Conservation (phyloP, 2,113 vertebrate species). For the rabbit (Oryctolagus cuniculus) region mOryCun1.1 NC_091445.1:77621501-77622000, state of each 20-base stretch:
- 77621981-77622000: constrained; percentile 14
- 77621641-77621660: constrained; percentile 97
- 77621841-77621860: constrained; percentile 22
- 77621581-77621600: constrained; percentile 25
- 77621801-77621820: neutral
- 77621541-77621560: neutral
- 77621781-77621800: neutral
- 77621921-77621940: constrained; percentile 4
- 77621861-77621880: neutral
- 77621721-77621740: constrained; percentile 97
- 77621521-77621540: neutral
- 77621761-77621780: constrained; percentile 64
- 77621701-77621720: constrained; percentile 98
- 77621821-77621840: neutral
- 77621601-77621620: constrained; percentile 92
- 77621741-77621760: constrained; percentile 93
- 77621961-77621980: constrained; percentile 16
- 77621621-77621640: constrained; percentile 99
- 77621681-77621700: constrained; percentile 90
- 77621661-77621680: constrained; percentile 95
- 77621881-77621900: neutral
- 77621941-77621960: constrained; percentile 10
- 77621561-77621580: neutral
- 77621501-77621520: neutral
- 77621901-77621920: neutral